Percentiles rank a stretch among this genome's conserved stretches.
phyloP scores from a whole-genome alignment of 2,113 vertebrate species.

The Lagenorhynchus albirostris region DNA sequence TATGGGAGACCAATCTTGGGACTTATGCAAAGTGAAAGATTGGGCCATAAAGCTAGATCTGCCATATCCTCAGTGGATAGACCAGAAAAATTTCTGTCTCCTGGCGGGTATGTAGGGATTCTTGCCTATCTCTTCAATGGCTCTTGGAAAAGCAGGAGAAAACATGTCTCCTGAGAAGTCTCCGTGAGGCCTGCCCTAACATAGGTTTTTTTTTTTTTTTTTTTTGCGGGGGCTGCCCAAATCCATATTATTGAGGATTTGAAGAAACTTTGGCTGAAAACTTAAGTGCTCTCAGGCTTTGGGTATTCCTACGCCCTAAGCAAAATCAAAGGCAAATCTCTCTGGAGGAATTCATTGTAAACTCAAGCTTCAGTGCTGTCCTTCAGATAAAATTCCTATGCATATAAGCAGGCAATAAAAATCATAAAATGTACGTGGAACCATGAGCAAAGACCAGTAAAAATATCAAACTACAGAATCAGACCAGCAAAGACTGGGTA shows the following conservation, averaged over 20 bases:
- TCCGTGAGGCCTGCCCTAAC: background rate
- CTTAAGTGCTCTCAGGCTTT: background rate
- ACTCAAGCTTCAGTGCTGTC: background rate
- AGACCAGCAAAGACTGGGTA: background rate
- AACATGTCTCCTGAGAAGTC: background rate
- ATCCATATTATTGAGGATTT: background rate
- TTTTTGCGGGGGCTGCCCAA: rapidly evolving
- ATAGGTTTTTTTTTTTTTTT: background rate
- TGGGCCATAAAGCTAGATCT: background rate
- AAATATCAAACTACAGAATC: background rate
- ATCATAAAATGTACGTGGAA: background rate
- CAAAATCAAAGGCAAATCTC: background rate
- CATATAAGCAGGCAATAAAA: background rate
- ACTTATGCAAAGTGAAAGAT: background rate
- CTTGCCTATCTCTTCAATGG: background rate
- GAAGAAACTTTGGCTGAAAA: background rate
- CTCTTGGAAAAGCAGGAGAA: background rate
- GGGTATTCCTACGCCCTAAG: background rate
- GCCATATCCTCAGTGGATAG: background rate
- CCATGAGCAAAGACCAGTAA: background rate
- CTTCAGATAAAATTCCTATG: background rate
- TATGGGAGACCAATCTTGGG: background rate
- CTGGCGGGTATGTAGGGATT: background rate
- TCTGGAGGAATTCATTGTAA: background rate
- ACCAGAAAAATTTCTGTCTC: background rate